phyloP scores from a whole-genome alignment of 2,113 vertebrate species.

The Triplophysa dalaica region DNA sequence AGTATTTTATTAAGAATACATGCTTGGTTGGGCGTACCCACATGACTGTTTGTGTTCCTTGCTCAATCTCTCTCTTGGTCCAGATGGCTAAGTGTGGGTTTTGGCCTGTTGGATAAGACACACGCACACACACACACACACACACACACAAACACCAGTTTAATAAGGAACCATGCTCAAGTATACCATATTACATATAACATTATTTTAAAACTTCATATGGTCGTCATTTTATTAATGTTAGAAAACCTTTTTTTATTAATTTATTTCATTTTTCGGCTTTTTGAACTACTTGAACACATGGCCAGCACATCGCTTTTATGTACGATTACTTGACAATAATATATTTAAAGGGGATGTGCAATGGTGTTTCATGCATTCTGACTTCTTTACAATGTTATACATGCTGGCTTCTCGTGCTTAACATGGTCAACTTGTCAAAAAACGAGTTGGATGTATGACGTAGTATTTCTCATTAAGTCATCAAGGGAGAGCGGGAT shows the following conservation, averaged over 20 bases:
- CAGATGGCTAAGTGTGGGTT: conserved; percentile 18
- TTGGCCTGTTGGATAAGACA: background rate
- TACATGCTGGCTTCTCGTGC: too few relatives aligned
- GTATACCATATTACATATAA: conserved; percentile 17
- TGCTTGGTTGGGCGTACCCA: background rate
- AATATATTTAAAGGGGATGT: background rate
- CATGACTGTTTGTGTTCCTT: background rate
- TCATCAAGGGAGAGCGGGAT: too few relatives aligned
- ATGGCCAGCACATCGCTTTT: conserved; percentile 5
- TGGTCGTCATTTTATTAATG: background rate
- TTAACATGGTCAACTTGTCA: too few relatives aligned
- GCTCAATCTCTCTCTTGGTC: conserved; percentile 8
- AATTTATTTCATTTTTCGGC: background rate
- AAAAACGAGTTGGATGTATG: too few relatives aligned
- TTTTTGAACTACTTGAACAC: background rate
- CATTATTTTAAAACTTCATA: background rate
- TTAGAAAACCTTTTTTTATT: background rate
- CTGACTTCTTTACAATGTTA: too few relatives aligned
- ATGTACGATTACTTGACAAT: background rate
- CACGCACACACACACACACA: background rate
- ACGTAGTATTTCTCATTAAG: too few relatives aligned
- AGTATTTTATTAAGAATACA: background rate
- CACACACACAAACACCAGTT: background rate
- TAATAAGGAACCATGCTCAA: conserved; percentile 4
- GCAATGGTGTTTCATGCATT: too few relatives aligned